These are phyloP conservation scores for Tolypeutes matacus DNA, from an alignment of 2,797 vertebrate genomes.

Conservation along the genomic window DNA sequence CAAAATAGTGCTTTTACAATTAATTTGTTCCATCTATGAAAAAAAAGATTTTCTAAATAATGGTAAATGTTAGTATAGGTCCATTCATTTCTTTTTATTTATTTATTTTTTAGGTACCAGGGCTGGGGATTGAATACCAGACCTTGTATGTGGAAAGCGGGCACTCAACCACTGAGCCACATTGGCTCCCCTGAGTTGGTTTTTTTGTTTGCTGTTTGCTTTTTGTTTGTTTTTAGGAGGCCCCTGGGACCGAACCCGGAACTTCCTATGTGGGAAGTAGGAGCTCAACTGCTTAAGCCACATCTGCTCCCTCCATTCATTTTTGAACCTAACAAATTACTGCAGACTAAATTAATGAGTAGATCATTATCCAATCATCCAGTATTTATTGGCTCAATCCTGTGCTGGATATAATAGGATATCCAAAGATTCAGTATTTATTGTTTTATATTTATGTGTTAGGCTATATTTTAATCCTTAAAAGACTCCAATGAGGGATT, in stretches of 20 bases:
- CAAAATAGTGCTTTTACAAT: slow-evolving; percentile 7
- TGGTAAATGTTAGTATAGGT: not conserved
- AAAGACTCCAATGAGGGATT: not conserved
- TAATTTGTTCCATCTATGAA: not conserved
- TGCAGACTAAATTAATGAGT: not conserved
- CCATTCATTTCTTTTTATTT: not conserved
- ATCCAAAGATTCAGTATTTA: not conserved
- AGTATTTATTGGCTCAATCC: not conserved
- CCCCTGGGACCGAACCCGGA: no score
- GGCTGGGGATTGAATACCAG: no score
- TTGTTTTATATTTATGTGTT: not conserved
- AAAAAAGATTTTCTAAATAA: not conserved
- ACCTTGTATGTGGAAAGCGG: no score
- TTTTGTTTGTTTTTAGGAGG: no score
- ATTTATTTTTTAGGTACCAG: no score
- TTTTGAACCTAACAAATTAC: not conserved
- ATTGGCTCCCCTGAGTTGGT: no score
- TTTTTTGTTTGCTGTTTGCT: no score
- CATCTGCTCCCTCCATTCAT: not conserved
- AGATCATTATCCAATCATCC: not conserved
- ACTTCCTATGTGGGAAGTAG: no score
- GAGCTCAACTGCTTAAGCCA: no score
- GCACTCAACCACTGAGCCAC: no score
- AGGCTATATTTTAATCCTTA: not conserved
- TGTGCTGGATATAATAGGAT: not conserved